These are phyloP conservation scores for Dallia pectoralis DNA, from an alignment of 2,797 vertebrate genomes.

Conservation along the genomic window DNA sequence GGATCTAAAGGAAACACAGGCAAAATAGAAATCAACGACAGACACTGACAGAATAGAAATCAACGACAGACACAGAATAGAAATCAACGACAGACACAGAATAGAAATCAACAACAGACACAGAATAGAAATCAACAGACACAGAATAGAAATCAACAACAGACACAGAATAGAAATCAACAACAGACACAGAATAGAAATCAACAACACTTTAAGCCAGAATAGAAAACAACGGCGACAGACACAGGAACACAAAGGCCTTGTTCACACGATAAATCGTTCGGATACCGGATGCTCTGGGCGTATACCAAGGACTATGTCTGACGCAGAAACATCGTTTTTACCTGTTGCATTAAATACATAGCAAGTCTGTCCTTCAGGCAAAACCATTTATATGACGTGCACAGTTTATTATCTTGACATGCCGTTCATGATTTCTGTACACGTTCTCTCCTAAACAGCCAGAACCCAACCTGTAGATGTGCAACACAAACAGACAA, in stretches of 20 bases:
- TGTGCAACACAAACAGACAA: neutral
- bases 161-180: constrained; percentile 1
- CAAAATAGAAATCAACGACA: neutral
- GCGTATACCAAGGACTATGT: neutral
- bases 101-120: constrained; percentile 7
- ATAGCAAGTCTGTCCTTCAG: neutral
- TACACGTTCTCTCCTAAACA: neutral
- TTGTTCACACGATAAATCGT: no score
- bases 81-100: constrained; percentile 6
- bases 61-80: constrained; percentile 6
- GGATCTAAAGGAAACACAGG: constrained; percentile 74
- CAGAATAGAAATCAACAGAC: neutral
- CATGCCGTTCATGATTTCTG: neutral
- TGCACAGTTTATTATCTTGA: neutral
- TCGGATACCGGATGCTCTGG: no score
- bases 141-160: constrained; percentile 6
- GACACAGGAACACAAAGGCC: constrained; percentile 8
- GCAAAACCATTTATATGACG: neutral
- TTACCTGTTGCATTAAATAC: neutral
- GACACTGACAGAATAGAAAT: constrained; percentile 1
- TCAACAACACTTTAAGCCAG: no score
- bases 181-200: constrained; percentile 1
- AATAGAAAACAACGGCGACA: neutral
- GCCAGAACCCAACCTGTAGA: neutral
- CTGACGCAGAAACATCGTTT: neutral